phyloP scores from a whole-genome alignment of 2,113 vertebrate genomes.

The Lynx canadensis region DNA sequence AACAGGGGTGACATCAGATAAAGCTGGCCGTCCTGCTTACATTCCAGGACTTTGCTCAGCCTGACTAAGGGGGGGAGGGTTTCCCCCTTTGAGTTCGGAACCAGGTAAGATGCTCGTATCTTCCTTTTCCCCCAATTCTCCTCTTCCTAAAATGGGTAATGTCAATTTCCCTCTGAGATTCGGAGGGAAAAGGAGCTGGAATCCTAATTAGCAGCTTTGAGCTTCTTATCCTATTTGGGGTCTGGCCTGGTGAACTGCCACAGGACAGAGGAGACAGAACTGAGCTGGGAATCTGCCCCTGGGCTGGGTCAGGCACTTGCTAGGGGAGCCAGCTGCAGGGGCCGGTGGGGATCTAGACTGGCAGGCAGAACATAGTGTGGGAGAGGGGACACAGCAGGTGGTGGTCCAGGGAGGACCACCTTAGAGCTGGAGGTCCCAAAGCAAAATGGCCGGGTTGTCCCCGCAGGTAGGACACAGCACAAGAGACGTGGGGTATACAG shows the following conservation, averaged over 20 bases:
- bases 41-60: background rate
- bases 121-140: background rate
- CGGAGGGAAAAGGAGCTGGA: background rate
- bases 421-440: background rate
- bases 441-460: background rate
- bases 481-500: background rate
- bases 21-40: background rate
- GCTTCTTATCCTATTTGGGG: background rate
- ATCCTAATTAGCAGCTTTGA: background rate
- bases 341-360: background rate
- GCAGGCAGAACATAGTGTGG: background rate
- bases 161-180: background rate
- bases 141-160: background rate
- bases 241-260: background rate
- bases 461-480: background rate
- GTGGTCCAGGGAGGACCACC: background rate
- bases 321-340: background rate
- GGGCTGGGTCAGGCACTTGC: background rate
- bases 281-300: background rate
- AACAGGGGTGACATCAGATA: background rate
- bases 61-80: background rate
- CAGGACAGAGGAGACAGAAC: background rate
- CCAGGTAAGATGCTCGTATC: background rate
- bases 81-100: background rate
- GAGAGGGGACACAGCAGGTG: background rate